phyloP scores from a whole-genome alignment of 2,888 invertebrate genomes.

The Zhuqinia jingwanae region DNA sequence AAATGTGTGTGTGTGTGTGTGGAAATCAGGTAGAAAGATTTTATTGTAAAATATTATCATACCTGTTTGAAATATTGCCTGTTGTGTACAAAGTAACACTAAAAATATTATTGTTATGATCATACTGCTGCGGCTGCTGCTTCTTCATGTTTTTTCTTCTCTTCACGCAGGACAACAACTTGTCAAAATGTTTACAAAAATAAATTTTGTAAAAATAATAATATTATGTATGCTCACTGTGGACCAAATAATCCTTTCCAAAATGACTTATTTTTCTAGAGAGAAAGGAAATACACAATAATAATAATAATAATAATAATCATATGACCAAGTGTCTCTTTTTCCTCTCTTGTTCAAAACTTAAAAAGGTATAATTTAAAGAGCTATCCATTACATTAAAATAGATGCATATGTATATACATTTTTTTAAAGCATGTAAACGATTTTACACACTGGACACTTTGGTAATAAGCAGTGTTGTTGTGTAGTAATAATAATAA shows the following conservation, averaged over 20 bases:
- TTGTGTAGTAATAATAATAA: constrained; percentile 25
- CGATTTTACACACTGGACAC: constrained; percentile 39
- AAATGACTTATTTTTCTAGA: not conserved
- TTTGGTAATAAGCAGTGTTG: constrained; percentile 49
- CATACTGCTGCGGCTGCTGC: not conserved
- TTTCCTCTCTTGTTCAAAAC: no score
- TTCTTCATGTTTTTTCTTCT: not conserved
- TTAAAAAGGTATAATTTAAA: no score
- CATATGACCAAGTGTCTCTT: no score
- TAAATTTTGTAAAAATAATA: no score
- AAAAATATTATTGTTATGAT: constrained; percentile 25
- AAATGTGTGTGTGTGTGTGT: not conserved
- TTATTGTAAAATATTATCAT: not conserved
- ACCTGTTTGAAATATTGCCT: constrained; percentile 18
- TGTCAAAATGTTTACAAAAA: constrained; percentile 30
- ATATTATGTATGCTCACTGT: not conserved
- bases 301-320: no score
- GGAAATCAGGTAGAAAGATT: not conserved
- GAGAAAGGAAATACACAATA: no score
- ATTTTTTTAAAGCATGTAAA: constrained; percentile 23
- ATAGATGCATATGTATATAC: no score
- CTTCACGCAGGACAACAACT: not conserved
- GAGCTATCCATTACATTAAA: no score
- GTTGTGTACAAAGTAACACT: constrained; percentile 2
- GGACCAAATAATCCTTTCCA: not conserved